Percentiles rank a stretch among this genome's conserved stretches.
Conservation (phyloP, 2,797 vertebrate genomes). For the Paratrypauchen microcephalus region DNA sequence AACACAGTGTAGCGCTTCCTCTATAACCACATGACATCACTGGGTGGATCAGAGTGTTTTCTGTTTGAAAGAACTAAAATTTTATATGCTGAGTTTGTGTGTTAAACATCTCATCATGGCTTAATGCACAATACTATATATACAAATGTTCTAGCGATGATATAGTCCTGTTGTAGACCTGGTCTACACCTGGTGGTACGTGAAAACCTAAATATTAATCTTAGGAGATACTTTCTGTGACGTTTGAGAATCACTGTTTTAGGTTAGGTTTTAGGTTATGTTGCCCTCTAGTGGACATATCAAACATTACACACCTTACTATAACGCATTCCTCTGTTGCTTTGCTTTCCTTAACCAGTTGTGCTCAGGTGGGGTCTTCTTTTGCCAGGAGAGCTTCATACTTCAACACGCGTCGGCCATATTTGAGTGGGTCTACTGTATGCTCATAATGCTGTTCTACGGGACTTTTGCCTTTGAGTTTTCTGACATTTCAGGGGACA, state of each 20-base stretch:
- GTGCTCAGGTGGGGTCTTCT: constrained; percentile 78
- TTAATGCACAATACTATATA: no score
- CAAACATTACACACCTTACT: not conserved
- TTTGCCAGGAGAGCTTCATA: constrained; percentile 79
- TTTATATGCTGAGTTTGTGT: no score
- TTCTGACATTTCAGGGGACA: constrained; percentile 73
- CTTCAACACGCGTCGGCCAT: constrained; percentile 83
- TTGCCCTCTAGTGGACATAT: not conserved
- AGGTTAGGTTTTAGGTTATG: not conserved
- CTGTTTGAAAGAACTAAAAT: no score
- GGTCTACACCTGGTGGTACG: no score
- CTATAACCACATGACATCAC: no score
- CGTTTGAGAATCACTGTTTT: no score
- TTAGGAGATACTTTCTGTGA: no score
- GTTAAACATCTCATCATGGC: not conserved
- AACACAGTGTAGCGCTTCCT: no score
- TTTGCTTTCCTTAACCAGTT: constrained; percentile 65
- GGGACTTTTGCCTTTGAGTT: constrained; percentile 84
- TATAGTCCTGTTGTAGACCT: no score
- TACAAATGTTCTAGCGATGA: no score
- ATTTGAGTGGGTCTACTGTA: constrained; percentile 83
- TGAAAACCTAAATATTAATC: no score
- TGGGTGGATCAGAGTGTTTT: not conserved
- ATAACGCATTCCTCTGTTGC: constrained; percentile 1
- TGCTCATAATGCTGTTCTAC: constrained; percentile 82